phyloP scores from a whole-genome alignment of 2,888 invertebrate species.

The Drosophila colorata region DNA sequence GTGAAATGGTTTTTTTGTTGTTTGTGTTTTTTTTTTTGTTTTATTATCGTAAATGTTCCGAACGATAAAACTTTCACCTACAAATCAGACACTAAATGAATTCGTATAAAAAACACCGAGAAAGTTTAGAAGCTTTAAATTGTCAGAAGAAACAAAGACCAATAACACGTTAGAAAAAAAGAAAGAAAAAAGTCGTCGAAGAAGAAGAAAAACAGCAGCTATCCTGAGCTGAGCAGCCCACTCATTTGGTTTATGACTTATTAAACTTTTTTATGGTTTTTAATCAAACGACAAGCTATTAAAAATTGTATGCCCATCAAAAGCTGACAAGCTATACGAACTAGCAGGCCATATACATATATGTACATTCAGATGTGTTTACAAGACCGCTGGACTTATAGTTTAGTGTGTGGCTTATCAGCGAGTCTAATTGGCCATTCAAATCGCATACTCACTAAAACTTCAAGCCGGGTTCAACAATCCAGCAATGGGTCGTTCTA shows the following conservation, averaged over 20 bases:
- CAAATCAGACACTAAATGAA: slow-evolving; percentile 55
- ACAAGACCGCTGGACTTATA: slow-evolving; percentile 22
- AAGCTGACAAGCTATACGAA: slow-evolving; percentile 35
- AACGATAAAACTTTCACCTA: slow-evolving; percentile 65
- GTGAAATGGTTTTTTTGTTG: slow-evolving; percentile 24
- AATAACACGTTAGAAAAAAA: slow-evolving; percentile 5
- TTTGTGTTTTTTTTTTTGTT: slow-evolving; percentile 8
- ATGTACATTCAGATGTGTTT: background rate
- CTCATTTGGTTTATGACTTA: slow-evolving; percentile 61
- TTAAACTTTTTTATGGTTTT: slow-evolving; percentile 58
- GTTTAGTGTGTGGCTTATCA: slow-evolving; percentile 41
- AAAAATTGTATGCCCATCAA: slow-evolving; percentile 51
- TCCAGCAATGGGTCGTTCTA: slow-evolving; percentile 5
- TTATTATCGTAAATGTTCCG: slow-evolving; percentile 42
- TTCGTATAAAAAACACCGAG: slow-evolving; percentile 42
- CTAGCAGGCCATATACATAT: slow-evolving; percentile 5
- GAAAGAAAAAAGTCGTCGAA: background rate
- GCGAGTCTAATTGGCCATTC: slow-evolving; percentile 38
- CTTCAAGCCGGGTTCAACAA: background rate
- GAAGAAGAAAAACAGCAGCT: slow-evolving; percentile 19
- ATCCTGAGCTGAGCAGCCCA: slow-evolving; percentile 32
- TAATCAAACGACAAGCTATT: slow-evolving; percentile 57
- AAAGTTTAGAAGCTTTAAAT: slow-evolving; percentile 59
- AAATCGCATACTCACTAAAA: slow-evolving; percentile 13
- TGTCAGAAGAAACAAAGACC: slow-evolving; percentile 8